Evolutionary conservation across 2,888 invertebrate genomes (phyloP), one percentile per base, ranked within the genome.

Genomic region (Hermaeophaga mercurialis): DNA sequence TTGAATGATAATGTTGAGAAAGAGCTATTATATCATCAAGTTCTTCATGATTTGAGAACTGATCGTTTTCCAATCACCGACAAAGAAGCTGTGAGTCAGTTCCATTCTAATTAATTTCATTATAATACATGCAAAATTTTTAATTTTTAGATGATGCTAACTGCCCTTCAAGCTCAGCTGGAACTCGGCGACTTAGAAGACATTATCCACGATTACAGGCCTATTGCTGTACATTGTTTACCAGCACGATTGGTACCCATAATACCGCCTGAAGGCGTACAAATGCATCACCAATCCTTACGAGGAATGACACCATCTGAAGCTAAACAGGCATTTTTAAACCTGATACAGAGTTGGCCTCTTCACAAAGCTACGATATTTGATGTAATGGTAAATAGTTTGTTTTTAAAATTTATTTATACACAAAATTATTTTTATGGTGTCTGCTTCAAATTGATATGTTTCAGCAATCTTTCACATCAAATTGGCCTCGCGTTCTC

Each of bases 341-440:
- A 95, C 73, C 83, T 96, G 15, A 92, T 96, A 61, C 90, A 91
- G 75, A 91, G 91, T 62, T 96, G 96, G 96, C 94, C 94, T 22
- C 82, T 96, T 50, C 93, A 95, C 63, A 85, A 91, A 64, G 94
- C 96, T 11, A 94, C 94, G 43, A 91, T 96, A 71, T 96, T 94
- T 75, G 95, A 96, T 76, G 96, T 96, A 34, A 92, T 93, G 88
- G 91, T 91, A 73, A 81, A 82, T 75, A 39, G 22, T 18, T 19
- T n/a, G n/a, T n/a, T n/a, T n/a, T n/a, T n/a, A n/a, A n/a, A n/a
- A n/a, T n/a, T n/a, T n/a, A n/a, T n/a, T 22, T 17, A 14, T 7
- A 9, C 31, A 46, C 1, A 9, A 9, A 43, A 43, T 41, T 28
- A n/a, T n/a, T 28, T 8, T 28, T 6, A 28, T 28, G 4, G 9